A percentile compares a stretch with the other conserved stretches of the same genome.
Conservation (phyloP, 2,797 vertebrate species). For the Platalea minor region DNA sequence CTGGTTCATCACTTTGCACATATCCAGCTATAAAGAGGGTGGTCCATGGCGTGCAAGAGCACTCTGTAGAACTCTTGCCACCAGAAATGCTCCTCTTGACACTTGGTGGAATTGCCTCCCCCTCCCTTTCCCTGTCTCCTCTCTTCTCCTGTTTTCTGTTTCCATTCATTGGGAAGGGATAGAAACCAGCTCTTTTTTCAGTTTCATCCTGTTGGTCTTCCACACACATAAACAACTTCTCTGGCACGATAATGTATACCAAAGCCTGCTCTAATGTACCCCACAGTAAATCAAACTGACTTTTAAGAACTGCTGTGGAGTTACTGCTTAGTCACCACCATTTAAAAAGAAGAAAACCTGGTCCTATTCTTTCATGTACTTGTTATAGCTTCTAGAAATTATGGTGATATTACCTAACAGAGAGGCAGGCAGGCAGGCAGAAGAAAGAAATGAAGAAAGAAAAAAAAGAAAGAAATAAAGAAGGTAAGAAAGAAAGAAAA, state of each 20-base stretch:
- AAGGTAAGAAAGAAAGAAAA: neutral
- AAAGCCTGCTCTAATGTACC: neutral
- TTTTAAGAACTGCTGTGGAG: conserved; percentile 17
- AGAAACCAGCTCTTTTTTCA: neutral
- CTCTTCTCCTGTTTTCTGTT: neutral
- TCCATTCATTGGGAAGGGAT: neutral
- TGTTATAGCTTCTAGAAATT: conserved; percentile 7
- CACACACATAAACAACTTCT: neutral
- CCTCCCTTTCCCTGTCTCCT: accelerated
- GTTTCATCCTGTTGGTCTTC: neutral
- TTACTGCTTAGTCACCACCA: conserved; percentile 7
- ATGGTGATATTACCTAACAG: neutral
- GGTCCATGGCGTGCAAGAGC: accelerated
- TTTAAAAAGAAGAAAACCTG: conserved; percentile 10
- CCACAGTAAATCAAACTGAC: conserved; percentile 15
- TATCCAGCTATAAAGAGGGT: neutral
- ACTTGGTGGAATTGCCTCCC: neutral
- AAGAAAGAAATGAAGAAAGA: neutral
- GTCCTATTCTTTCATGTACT: neutral
- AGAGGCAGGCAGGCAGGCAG: neutral
- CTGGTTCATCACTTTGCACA: neutral
- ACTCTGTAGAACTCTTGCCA: neutral
- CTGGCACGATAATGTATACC: neutral
- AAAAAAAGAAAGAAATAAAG: neutral
- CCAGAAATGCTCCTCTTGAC: neutral